A percentile compares a stretch with the other conserved stretches of the same genome.
Evolutionary conservation across 2,113 vertebrate species (phyloP).

Genomic region (Percopsis transmontana): DNA sequence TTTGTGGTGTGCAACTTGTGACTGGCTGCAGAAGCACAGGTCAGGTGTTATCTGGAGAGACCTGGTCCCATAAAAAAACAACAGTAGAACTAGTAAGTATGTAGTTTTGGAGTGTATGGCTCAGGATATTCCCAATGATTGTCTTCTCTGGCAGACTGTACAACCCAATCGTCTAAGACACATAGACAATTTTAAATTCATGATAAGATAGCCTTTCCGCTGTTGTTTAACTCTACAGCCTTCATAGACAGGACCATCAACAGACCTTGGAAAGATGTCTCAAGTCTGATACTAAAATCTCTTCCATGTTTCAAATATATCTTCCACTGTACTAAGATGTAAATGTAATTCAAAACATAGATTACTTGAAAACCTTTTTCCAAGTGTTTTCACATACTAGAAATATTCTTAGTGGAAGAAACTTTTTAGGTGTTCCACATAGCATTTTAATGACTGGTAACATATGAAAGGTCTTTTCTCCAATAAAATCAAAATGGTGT

Average conservation of each 20-base stretch:
- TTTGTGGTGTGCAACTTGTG: slow-evolving; percentile 35
- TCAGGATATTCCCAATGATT: slow-evolving; percentile 42
- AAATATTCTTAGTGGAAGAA: neutral
- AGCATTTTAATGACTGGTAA: slow-evolving; percentile 10
- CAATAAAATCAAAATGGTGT: slow-evolving; percentile 11
- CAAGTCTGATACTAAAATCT: too few relatives aligned
- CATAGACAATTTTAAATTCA: slow-evolving; percentile 49
- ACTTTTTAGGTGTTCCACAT: neutral
- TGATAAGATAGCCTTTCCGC: slow-evolving; percentile 36
- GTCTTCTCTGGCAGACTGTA: slow-evolving; percentile 34
- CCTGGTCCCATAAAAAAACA: slow-evolving; percentile 67
- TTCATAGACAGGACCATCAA: slow-evolving; percentile 17
- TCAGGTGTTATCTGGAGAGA: slow-evolving; percentile 56
- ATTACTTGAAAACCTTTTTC: neutral
- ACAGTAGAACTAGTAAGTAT: slow-evolving; percentile 35
- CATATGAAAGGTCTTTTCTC: neutral
- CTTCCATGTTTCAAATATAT: too few relatives aligned
- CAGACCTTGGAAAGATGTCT: slow-evolving; percentile 19
- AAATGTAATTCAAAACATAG: too few relatives aligned
- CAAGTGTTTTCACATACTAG: neutral
- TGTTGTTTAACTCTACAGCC: neutral
- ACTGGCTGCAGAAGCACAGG: slow-evolving; percentile 52
- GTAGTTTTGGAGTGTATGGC: slow-evolving; percentile 36
- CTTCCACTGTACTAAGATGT: too few relatives aligned
- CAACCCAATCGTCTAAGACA: slow-evolving; percentile 11